Base-by-base conservation (phyloP, 2,888 invertebrate species). In the Clivina fossor region DNA sequence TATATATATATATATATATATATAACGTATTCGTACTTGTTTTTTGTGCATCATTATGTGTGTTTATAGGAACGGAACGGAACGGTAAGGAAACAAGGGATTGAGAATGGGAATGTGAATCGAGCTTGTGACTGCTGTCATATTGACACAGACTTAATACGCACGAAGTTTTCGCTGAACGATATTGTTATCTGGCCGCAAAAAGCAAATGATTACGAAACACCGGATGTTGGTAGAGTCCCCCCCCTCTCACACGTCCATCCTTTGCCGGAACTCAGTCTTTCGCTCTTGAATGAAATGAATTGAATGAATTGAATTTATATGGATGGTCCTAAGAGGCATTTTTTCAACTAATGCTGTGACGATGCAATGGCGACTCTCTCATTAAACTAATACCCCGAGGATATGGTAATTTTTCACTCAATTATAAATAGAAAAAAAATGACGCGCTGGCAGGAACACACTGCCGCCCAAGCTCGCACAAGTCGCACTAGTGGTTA, bases 331-430 rank as follows among this genome's bases (percentile, higher is more conserved):
- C 9, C 26, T 24, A 24, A 22, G 13, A 47, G 33, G 22, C n/a
- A n/a, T 33, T 47, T 47, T 47, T 47, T 47, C 44, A 44, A 15
- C 22, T 33, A n/a, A n/a, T 47, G 47, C 26, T 24, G 5, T 24
- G 26, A 24, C 26, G 26, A n/a, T 47, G 47, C 26, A 7, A 4
- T 24, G 26, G 9, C 26, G 26, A 35, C 8, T 35, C n/a, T 11
- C 49, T 49, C 49, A 49, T 49, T 49, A 49, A 30, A 49, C 22
- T 49, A 40, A 40, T 49, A 38, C 38, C 49, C 40, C 18, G 3
- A 37, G 49, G 49, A 30, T 49, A 28, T 38, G 48, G 15, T 49
- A 40, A 49, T 49, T 38, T 49, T 49, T 49, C 49, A 49, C 40
- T 49, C 49, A 49, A 16, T 49, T 49, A 49, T 24, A 20, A 19